These are phyloP conservation scores for Leucoraja ocellata DNA, from an alignment of 2,797 vertebrate species.

Conservation along the genomic window DNA sequence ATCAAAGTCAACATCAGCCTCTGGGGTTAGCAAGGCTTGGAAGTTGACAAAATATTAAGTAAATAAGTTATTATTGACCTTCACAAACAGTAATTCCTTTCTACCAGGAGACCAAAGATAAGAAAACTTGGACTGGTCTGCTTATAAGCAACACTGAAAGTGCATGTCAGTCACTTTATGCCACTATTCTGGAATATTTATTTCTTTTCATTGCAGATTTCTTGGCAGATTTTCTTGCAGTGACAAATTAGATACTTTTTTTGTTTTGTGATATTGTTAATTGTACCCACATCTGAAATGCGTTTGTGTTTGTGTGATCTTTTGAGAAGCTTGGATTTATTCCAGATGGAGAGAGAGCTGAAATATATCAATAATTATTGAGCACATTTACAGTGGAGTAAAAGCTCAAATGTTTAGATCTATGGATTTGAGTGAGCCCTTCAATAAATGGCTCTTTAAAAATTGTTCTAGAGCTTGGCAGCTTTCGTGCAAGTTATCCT, in stretches of 20 bases:
- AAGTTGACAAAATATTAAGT: no score
- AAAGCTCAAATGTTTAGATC: neutral
- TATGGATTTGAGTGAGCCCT: neutral
- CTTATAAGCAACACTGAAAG: no score
- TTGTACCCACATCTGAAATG: neutral
- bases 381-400: neutral
- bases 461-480: no score
- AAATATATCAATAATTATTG: neutral
- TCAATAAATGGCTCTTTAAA: no score
- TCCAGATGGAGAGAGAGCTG: neutral
- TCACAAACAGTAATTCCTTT: neutral
- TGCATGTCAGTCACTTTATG: no score
- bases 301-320: neutral
- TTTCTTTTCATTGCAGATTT: no score
- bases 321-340: neutral
- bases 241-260: neutral
- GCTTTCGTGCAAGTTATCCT: neutral
- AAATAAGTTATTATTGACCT: no score
- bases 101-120: neutral
- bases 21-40: no score
- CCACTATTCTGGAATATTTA: neutral
- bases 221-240: no score
- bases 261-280: neutral
- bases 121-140: no score
- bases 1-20: no score